Percentiles rank a stretch among this genome's conserved stretches.
These are phyloP conservation scores for Tetanocera ferruginea DNA, from an alignment of 2,888 invertebrate species.

Conservation along the genomic window DNA sequence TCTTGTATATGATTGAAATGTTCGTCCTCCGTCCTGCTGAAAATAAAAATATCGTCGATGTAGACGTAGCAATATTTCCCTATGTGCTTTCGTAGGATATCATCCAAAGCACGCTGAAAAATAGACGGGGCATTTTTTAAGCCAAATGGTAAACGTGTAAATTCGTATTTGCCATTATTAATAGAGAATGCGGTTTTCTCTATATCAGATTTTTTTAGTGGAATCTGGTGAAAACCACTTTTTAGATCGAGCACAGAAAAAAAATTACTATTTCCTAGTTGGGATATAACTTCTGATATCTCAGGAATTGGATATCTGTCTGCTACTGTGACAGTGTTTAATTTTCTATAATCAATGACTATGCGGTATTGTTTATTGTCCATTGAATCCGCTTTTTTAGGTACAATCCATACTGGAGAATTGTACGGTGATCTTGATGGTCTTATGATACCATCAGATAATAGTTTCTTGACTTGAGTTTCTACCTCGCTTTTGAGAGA, in stretches of 20 bases:
- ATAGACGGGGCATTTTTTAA: slow-evolving; percentile 31
- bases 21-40: neutral
- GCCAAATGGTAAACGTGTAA: no score
- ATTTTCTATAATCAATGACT: slow-evolving; percentile 37
- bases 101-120: slow-evolving; percentile 33
- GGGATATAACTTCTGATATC: slow-evolving; percentile 33
- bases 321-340: slow-evolving; percentile 32
- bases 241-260: neutral
- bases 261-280: slow-evolving; percentile 8
- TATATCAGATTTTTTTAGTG: slow-evolving; percentile 17
- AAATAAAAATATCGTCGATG: slow-evolving; percentile 32
- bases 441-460: slow-evolving; percentile 38
- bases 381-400: slow-evolving; percentile 32
- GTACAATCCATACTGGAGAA: slow-evolving; percentile 32
- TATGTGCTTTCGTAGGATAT: slow-evolving; percentile 31
- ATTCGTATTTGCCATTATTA: no score
- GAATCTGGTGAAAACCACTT: slow-evolving; percentile 34
- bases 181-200: slow-evolving; percentile 32
- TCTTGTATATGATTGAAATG: neutral
- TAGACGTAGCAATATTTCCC: slow-evolving; percentile 33
- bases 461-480: slow-evolving; percentile 30
- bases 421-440: slow-evolving; percentile 38
- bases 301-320: slow-evolving; percentile 39
- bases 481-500: slow-evolving; percentile 36
- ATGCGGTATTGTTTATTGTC: slow-evolving; percentile 28